These are phyloP conservation scores for Dilophus febrilis DNA, from an alignment of 2,888 invertebrate genomes.

Conservation along the genomic window DNA sequence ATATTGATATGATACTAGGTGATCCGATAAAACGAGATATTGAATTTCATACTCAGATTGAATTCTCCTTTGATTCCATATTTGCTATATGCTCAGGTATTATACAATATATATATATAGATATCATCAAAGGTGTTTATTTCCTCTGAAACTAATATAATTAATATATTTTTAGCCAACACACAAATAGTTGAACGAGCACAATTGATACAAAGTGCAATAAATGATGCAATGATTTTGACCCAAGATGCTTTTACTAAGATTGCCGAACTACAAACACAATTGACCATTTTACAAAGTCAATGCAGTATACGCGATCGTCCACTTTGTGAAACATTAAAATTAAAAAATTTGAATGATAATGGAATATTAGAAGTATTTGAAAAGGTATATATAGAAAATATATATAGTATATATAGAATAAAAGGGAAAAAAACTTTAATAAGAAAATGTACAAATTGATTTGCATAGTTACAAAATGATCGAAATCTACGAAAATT, in stretches of 20 bases:
- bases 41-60: slow-evolving; percentile 55
- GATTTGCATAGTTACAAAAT: slow-evolving; percentile 29
- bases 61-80: slow-evolving; percentile 53
- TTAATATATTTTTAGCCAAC: slow-evolving; percentile 19
- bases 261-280: slow-evolving; percentile 31
- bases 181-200: slow-evolving; percentile 29
- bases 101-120: not conserved
- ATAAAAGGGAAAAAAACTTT: slow-evolving; percentile 11
- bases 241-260: slow-evolving; percentile 30
- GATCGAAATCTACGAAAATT: slow-evolving; percentile 29
- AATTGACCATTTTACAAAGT: slow-evolving; percentile 32
- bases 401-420: no score
- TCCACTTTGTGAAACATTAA: slow-evolving; percentile 58
- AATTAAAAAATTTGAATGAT: slow-evolving; percentile 48
- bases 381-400: slow-evolving; percentile 27
- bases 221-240: slow-evolving; percentile 26
- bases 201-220: slow-evolving; percentile 27
- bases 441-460: no score
- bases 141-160: no score
- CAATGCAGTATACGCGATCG: slow-evolving; percentile 53
- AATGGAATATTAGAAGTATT: slow-evolving; percentile 29
- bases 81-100: slow-evolving; percentile 51
- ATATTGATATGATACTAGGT: slow-evolving; percentile 54
- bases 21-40: slow-evolving; percentile 60
- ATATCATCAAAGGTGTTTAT: no score